phyloP scores from a whole-genome alignment of 2,113 vertebrate genomes.

The Rhinoderma darwinii region DNA sequence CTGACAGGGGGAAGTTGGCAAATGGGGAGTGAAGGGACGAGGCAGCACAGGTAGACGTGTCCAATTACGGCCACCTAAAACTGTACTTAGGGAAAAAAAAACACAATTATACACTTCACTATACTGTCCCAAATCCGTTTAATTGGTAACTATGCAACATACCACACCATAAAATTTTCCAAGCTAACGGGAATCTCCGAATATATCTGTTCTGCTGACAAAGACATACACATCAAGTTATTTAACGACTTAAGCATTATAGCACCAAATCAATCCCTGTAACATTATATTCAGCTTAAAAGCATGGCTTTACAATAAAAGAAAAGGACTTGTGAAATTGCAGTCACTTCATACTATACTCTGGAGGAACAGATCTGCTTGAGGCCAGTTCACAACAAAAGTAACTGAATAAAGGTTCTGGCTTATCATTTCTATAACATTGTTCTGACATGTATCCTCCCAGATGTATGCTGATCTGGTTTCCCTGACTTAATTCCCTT shows the following conservation, averaged over 20 bases:
- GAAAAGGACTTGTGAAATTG: background rate
- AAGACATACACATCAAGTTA: background rate
- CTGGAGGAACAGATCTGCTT: background rate
- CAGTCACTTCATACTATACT: background rate
- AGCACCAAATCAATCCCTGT: background rate
- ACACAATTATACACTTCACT: background rate
- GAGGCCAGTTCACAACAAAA: conserved; percentile 9
- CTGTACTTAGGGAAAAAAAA: background rate
- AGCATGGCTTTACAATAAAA: background rate
- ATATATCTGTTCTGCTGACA: background rate
- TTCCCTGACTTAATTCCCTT: conserved; percentile 12
- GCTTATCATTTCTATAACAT: conserved; percentile 3
- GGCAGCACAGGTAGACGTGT: no score
- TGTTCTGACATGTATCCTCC: conserved; percentile 12
- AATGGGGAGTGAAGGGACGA: no score
- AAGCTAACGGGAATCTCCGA: background rate
- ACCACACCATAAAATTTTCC: background rate
- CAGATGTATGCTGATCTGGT: conserved; percentile 23
- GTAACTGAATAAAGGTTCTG: background rate
- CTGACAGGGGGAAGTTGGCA: no score
- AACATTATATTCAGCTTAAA: background rate
- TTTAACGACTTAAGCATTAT: background rate
- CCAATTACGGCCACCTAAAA: no score
- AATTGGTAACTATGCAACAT: background rate
- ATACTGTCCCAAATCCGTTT: background rate